Evolutionary conservation across 2,113 vertebrate species (phyloP).

Genomic region (Amphiprion percula): DNA sequence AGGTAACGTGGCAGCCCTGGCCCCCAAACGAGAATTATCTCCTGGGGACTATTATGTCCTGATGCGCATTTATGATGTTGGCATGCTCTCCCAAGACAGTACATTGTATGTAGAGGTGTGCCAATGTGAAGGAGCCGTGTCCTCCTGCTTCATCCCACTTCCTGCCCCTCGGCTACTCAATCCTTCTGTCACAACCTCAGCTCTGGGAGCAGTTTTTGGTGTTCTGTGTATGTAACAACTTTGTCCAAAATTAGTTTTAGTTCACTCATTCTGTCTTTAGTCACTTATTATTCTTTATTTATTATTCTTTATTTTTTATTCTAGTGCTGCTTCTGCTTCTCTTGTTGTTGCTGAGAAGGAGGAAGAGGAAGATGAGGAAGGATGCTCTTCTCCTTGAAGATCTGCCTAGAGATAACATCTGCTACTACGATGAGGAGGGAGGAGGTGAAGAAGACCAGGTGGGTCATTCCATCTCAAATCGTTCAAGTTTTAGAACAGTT

Average conservation of each 20-base stretch:
- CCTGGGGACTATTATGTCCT: constrained; percentile 56
- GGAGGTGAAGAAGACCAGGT: constrained; percentile 76
- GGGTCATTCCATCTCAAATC: background rate
- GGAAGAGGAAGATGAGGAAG: background rate
- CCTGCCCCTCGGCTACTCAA: background rate
- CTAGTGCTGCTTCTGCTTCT: constrained; percentile 70
- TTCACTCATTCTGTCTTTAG: background rate
- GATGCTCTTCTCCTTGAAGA: constrained; percentile 22
- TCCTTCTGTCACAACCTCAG: constrained; percentile 4
- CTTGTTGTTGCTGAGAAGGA: constrained; percentile 37
- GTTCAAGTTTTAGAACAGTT: no score
- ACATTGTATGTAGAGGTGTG: constrained; percentile 65
- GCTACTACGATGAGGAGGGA: constrained; percentile 71
- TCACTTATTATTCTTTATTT: background rate
- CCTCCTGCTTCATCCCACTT: constrained; percentile 43
- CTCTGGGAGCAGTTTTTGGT: constrained; percentile 57
- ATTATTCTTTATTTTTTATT: background rate
- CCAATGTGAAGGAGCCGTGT: constrained; percentile 58
- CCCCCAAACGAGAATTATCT: constrained; percentile 40
- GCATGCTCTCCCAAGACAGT: constrained; percentile 58
- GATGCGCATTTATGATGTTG: constrained; percentile 64
- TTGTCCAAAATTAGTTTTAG: background rate
- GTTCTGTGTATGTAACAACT: constrained; percentile 54
- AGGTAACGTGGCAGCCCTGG: constrained; percentile 36
- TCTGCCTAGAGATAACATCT: constrained; percentile 58